These are phyloP conservation scores for Characodon lateralis DNA, from an alignment of 2,797 vertebrate genomes.

Conservation along the genomic window DNA sequence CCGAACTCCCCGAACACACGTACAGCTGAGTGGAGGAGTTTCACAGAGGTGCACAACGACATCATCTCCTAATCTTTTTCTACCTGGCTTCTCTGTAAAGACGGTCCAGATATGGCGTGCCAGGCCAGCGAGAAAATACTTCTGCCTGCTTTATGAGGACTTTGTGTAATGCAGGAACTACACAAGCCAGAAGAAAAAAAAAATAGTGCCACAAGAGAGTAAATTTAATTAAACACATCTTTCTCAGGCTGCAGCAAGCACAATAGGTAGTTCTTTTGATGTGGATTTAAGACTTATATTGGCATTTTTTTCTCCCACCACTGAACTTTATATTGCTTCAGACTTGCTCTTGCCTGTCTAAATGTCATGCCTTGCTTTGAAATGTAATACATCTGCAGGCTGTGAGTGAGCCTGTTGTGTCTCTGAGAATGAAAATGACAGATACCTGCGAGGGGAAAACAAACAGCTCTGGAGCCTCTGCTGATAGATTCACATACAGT, in stretches of 20 bases:
- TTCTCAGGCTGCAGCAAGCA: slow-evolving; percentile 20
- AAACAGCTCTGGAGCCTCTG: slow-evolving; percentile 51
- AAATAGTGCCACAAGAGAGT: slow-evolving; percentile 48
- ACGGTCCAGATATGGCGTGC: slow-evolving; percentile 48
- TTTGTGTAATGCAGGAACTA: slow-evolving; percentile 48
- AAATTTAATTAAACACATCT: slow-evolving; percentile 56
- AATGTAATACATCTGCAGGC: slow-evolving; percentile 64
- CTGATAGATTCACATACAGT: slow-evolving; percentile 42
- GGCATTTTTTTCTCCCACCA: slow-evolving; percentile 14
- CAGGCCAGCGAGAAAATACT: slow-evolving; percentile 72
- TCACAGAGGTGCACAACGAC: slow-evolving; percentile 14
- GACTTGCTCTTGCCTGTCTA: slow-evolving; percentile 63
- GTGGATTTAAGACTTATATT: slow-evolving; percentile 33
- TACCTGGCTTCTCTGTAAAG: slow-evolving; percentile 24
- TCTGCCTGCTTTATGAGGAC: slow-evolving; percentile 70
- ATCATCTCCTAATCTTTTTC: slow-evolving; percentile 19
- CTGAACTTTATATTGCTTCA: slow-evolving; percentile 37
- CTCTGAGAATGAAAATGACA: slow-evolving; percentile 48
- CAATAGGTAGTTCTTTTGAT: slow-evolving; percentile 26
- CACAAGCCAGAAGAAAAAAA: slow-evolving; percentile 37
- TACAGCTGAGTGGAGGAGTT: slow-evolving; percentile 37
- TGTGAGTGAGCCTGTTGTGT: slow-evolving; percentile 63
- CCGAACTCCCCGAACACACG: slow-evolving; percentile 54
- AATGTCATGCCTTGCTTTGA: slow-evolving; percentile 66
- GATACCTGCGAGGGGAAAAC: slow-evolving; percentile 63